A percentile compares a stretch with the other conserved stretches of the same genome.
Conservation (phyloP, 2,888 invertebrate species). For the Rhagonycha fulva region DNA sequence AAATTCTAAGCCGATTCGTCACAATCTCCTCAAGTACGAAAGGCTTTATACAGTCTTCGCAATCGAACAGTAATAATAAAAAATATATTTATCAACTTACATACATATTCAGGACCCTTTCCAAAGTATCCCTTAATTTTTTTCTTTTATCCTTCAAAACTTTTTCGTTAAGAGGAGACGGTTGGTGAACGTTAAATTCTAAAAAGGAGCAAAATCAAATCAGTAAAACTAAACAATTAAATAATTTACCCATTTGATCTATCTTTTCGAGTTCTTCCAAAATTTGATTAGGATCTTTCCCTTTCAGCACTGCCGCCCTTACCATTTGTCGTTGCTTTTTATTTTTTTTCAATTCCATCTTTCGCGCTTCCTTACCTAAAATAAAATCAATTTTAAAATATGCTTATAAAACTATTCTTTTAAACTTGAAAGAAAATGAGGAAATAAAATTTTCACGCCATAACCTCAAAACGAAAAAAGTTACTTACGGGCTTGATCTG, state of each 20-base stretch:
- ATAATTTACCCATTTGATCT: constrained; percentile 90
- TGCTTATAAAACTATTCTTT: neutral
- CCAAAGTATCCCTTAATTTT: constrained; percentile 92
- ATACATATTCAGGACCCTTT: constrained; percentile 92
- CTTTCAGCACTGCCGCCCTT: constrained; percentile 93
- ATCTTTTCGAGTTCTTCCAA: constrained; percentile 96
- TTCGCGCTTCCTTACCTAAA: constrained; percentile 93
- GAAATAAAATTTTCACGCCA: neutral
- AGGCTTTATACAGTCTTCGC: no score
- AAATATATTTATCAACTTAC: constrained; percentile 67
- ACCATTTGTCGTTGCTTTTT: constrained; percentile 97
- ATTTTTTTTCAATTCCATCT: constrained; percentile 97
- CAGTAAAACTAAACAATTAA: neutral
- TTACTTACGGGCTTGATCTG: constrained; percentile 95
- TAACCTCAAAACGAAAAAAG: constrained; percentile 4
- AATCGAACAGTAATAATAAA: no score
- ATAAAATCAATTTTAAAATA: neutral
- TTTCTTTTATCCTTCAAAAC: constrained; percentile 95
- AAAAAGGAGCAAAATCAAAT: constrained; percentile 41
- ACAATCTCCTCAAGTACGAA: no score
- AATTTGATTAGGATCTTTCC: constrained; percentile 95
- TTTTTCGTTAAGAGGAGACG: constrained; percentile 94
- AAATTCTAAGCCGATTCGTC: no score
- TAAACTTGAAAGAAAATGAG: neutral
- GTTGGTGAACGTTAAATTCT: constrained; percentile 94